Base-by-base conservation (phyloP, 2,113 vertebrate genomes). In the Candoia aspera region DNA sequence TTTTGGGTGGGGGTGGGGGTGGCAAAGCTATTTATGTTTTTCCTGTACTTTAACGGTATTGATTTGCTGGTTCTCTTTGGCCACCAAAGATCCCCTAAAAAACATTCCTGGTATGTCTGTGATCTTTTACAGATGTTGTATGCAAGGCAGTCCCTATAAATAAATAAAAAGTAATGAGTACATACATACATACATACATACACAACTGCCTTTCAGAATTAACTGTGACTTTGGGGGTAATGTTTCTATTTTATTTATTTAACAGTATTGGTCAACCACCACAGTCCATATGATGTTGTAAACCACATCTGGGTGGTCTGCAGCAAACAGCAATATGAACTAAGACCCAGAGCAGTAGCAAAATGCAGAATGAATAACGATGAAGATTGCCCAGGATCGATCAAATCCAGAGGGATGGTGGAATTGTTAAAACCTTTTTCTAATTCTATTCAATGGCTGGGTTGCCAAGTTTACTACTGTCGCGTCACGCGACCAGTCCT, bases 121-220 rank as follows among this genome's bases (percentile, higher is more conserved):
- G 84, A 91, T 93, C 93, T 91, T 95, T 94, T 94, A 90, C 94
- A 92, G 94, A 93, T 84, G 92, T 94, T 6, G 29, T 19, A 19
- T 79, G 68, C 17, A 17, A 37, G 33, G 21, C 33, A 21, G 17
- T 79, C 33, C 33, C 17, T 79, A 21, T 37, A 79, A 79, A 79
- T 79, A 79, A 79, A 79, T 79, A 37, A 79, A 79, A 79, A 37
- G 68, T 33, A 17, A 21, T 19, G 68, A 42, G 33, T 37, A 17
- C 68, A 21, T 79, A 79, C 68, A 37, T 79, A 9, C 2, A 6
- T 33, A 37, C 33, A 4, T 79, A 17, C 8, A 79, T 33, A 55
- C 26, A 42, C 17, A 6, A 29, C 11, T 23, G 29, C 46, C 54
- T 89, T 64, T 24, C 29, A 13, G 53, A 84, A 85, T 42, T 90